phyloP scores from a whole-genome alignment of 2,113 vertebrate species.

The Girardinichthys multiradiatus region DNA sequence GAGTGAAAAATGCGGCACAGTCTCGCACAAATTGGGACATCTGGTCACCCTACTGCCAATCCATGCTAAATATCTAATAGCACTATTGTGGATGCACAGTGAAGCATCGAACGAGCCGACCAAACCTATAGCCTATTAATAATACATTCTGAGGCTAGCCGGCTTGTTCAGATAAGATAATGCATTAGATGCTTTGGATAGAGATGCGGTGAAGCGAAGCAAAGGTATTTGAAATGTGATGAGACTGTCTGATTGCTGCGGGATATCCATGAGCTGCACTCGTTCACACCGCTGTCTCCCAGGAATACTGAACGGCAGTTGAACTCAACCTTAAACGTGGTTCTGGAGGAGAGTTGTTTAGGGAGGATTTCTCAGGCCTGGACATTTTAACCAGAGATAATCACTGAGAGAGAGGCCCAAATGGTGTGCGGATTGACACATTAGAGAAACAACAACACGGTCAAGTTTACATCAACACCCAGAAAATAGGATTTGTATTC shows the following conservation, averaged over 20 bases:
- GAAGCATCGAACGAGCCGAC: conserved; percentile 55
- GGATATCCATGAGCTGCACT: conserved; percentile 36
- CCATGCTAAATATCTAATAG: conserved; percentile 78
- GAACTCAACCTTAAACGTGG: conserved; percentile 42
- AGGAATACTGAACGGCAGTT: conserved; percentile 59
- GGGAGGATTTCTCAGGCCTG: conserved; percentile 36
- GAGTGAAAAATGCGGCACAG: too few relatives aligned
- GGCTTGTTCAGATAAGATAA: conserved; percentile 59
- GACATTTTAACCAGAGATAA: conserved; percentile 14
- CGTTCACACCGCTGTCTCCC: conserved; percentile 29
- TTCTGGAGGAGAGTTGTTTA: conserved; percentile 14
- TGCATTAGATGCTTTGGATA: conserved; percentile 56
- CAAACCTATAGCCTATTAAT: conserved; percentile 74
- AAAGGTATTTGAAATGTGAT: conserved; percentile 64
- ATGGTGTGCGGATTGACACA: background rate
- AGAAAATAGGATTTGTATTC: conserved; percentile 3
- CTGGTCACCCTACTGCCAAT: too few relatives aligned
- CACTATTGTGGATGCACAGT: conserved; percentile 39
- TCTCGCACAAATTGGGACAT: too few relatives aligned
- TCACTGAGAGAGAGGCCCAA: background rate
- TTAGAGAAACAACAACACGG: background rate
- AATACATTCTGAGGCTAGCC: conserved; percentile 59
- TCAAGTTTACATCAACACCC: background rate
- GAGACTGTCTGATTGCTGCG: conserved; percentile 47
- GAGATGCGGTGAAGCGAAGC: conserved; percentile 51